Evolutionary conservation across 2,888 invertebrate genomes (phyloP), one percentile per base, ranked within the genome.

Genomic region (Balanococcus diminutus): DNA sequence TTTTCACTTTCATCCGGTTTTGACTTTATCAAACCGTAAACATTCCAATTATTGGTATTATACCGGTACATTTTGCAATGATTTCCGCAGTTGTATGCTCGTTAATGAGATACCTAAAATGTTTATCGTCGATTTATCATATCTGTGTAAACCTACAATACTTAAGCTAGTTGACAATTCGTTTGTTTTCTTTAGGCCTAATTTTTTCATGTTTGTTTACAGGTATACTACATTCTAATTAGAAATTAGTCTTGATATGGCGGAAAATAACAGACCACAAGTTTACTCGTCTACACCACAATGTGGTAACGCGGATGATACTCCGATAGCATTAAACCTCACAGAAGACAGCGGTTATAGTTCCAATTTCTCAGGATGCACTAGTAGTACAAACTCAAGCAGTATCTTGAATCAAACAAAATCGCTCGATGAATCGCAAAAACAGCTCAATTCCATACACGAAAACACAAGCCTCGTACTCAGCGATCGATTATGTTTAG

Each of bases 321-420:
- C 28, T 28, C 16, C 28, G 19, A 16, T 8, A 9, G 36, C 36
- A 19, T 32, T 31, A 8, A 79, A 32, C 28, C 31, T 61, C 16
- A 32, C 36, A n/a, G 81, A 81, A 32, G 86, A 86, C 32, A 86
- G 86, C 75, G 86, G 86, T 42, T 86, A 86, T 19, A 46, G 51
- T 32, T 86, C 86, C 5, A 82, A 86, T 67, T 19, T 39, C 6
- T 86, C 86, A 14, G 72, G 82, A 25, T 22, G 25, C 28, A 16
- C 79, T 8, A 85, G 85, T 28, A 25, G 85, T 28, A 25, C 31
- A 1, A 36, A 75, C 19, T 25, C 22, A 14, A 39, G 36, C 19
- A 51, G 56, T 9, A 19, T 31, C 8, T 14, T 83, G 14, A 36
- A 19, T 61, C 51, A 82, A 16, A 56, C 82, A 11, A 82, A 46